Evolutionary conservation across 2,888 invertebrate genomes (phyloP).

Genomic region (Zeuzera pyrina): DNA sequence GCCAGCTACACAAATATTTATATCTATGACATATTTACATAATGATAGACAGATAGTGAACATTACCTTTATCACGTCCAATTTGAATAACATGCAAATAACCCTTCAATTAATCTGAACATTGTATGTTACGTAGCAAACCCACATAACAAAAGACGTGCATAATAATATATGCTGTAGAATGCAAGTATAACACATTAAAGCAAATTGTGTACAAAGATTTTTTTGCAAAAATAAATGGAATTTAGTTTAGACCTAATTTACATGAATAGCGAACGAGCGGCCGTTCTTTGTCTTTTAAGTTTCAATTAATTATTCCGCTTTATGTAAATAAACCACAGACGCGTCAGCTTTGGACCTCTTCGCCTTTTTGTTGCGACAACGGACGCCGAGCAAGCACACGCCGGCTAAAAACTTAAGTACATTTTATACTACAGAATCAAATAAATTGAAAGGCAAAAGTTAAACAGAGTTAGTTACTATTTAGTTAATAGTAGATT

Average conservation of each 20-base stretch:
- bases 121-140: too few species aligned
- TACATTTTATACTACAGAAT: background rate
- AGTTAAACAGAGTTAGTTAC: background rate
- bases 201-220: slow-evolving; percentile 11
- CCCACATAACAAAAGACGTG: too few species aligned
- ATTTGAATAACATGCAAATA: too few species aligned
- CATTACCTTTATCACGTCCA: too few species aligned
- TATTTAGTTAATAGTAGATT: too few species aligned
- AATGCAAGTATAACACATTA: background rate
- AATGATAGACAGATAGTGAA: too few species aligned
- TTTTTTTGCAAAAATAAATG: slow-evolving; percentile 31
- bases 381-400: slow-evolving; percentile 19
- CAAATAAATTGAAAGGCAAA: background rate
- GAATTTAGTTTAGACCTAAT: slow-evolving; percentile 44
- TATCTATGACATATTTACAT: too few species aligned
- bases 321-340: slow-evolving; percentile 58
- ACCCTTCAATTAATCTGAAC: too few species aligned
- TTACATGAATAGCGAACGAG: slow-evolving; percentile 57
- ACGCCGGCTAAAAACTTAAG: slow-evolving; percentile 16
- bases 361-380: slow-evolving; percentile 35
- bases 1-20: too few species aligned
- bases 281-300: slow-evolving; percentile 58
- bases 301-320: slow-evolving; percentile 68
- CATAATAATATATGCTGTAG: too few species aligned
- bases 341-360: slow-evolving; percentile 38